These are phyloP conservation scores for Hermetia illucens DNA, from an alignment of 1,140 invertebrate species.

Conservation along the genomic window DNA sequence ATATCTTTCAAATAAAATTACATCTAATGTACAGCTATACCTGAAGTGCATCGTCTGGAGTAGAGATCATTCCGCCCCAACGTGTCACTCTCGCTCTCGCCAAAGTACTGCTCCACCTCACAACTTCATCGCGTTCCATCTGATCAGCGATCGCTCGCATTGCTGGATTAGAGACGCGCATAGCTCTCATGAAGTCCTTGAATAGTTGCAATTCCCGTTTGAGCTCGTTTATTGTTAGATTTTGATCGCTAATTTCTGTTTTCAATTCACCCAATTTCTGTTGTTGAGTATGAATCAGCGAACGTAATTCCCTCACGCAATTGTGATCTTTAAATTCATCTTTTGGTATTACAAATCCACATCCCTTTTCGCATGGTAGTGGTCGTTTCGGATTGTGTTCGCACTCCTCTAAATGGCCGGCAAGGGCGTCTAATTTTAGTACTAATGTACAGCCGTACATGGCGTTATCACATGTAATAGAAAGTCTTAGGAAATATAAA, in stretches of 20 bases:
- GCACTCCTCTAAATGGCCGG: slow-evolving; percentile 77
- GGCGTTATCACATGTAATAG: slow-evolving; percentile 82
- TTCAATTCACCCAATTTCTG: slow-evolving; percentile 74
- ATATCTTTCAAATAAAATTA: slow-evolving; percentile 4
- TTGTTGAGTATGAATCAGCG: slow-evolving; percentile 72
- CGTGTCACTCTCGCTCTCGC: slow-evolving; percentile 76
- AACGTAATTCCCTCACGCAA: slow-evolving; percentile 75
- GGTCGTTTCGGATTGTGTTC: slow-evolving; percentile 89
- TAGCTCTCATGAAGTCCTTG: slow-evolving; percentile 81
- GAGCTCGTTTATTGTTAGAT: slow-evolving; percentile 75
- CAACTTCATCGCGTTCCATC: slow-evolving; percentile 84
- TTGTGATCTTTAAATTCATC: slow-evolving; percentile 91
- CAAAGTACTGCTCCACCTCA: slow-evolving; percentile 79
- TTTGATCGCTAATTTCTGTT: slow-evolving; percentile 70
- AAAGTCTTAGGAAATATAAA: slow-evolving; percentile 42
- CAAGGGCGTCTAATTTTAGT: slow-evolving; percentile 73
- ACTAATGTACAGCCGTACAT: slow-evolving; percentile 70
- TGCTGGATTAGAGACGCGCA: slow-evolving; percentile 76
- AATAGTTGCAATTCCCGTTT: slow-evolving; percentile 75
- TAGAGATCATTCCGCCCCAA: slow-evolving; percentile 97
- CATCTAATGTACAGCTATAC: slow-evolving; percentile 30
- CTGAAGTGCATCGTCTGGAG: slow-evolving; percentile 85
- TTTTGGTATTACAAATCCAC: slow-evolving; percentile 85
- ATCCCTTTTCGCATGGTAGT: slow-evolving; percentile 82
- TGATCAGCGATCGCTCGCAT: slow-evolving; percentile 79